Evolutionary conservation across 1,140 invertebrate species (phyloP).

Genomic region (Zelostemma sp.): DNA sequence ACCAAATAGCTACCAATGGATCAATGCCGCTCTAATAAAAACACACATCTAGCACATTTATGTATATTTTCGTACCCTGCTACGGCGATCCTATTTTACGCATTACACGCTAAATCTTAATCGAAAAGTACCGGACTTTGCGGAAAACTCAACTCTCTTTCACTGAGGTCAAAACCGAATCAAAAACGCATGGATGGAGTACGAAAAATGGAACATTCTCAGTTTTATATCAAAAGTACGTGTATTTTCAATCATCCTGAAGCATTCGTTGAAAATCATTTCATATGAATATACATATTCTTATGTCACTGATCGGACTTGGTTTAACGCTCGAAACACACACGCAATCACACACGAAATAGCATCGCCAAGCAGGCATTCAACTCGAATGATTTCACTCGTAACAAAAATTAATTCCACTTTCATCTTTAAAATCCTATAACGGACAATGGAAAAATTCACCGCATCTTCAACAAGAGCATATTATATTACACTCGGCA

Average conservation of each 20-base stretch:
- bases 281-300: constrained; percentile 33
- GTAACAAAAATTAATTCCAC: constrained; percentile 63
- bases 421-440: constrained; percentile 61
- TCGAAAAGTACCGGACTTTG: neutral
- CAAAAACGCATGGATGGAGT: constrained; percentile 18
- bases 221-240: constrained; percentile 30
- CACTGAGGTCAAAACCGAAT: neutral
- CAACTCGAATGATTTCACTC: constrained; percentile 52
- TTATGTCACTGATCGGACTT: neutral
- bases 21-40: constrained; percentile 61
- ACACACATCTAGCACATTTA: constrained; percentile 65
- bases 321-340: neutral
- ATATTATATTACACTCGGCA: constrained; percentile 55
- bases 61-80: constrained; percentile 52
- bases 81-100: constrained; percentile 63
- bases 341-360: constrained; percentile 57
- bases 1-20: constrained; percentile 8
- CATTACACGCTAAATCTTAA: constrained; percentile 25
- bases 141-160: neutral
- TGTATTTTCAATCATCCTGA: constrained; percentile 23
- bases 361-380: constrained; percentile 66
- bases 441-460: constrained; percentile 67
- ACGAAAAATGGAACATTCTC: constrained; percentile 4
- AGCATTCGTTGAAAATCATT: constrained; percentile 10
- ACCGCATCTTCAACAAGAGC: constrained; percentile 65